These are phyloP conservation scores for Phorcus lineatus DNA, from an alignment of 2,888 invertebrate species.

Conservation along the genomic window DNA sequence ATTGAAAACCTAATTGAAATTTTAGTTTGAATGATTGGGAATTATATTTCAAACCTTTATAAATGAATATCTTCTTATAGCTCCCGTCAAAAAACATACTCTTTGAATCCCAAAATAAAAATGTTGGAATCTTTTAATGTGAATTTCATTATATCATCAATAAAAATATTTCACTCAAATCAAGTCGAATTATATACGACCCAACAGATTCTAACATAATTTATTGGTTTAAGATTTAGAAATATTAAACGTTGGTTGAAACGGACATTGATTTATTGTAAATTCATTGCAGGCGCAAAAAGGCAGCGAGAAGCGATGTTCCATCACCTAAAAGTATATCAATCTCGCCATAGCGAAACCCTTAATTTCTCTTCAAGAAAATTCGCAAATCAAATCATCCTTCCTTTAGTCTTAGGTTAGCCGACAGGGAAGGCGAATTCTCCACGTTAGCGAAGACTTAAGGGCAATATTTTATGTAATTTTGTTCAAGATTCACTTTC, in stretches of 20 bases:
- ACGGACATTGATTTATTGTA: constrained; percentile 18
- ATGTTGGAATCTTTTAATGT: not conserved
- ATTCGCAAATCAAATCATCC: constrained; percentile 17
- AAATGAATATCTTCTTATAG: too few relatives aligned
- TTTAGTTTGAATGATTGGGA: too few relatives aligned
- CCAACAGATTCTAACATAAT: not conserved
- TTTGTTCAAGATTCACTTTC: not conserved
- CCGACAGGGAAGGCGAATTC: not conserved
- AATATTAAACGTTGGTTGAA: constrained; percentile 13
- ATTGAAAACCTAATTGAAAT: too few relatives aligned
- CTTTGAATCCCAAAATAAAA: not conserved
- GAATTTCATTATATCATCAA: not conserved
- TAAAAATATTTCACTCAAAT: not conserved
- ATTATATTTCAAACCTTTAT: too few relatives aligned
- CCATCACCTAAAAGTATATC: constrained; percentile 21
- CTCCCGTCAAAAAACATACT: too few relatives aligned
- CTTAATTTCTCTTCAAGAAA: constrained; percentile 23
- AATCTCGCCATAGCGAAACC: not conserved
- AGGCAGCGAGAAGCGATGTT: not conserved
- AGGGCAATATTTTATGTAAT: constrained; percentile 12
- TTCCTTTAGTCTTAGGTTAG: not conserved
- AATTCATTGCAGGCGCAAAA: constrained; percentile 1
- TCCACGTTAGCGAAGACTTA: not conserved
- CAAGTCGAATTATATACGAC: not conserved
- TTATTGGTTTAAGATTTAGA: constrained; percentile 11